A percentile compares a stretch with the other conserved stretches of the same genome.
These are phyloP conservation scores for Siniperca knerii DNA, from an alignment of 2,113 vertebrate species.

Conservation along the genomic window DNA sequence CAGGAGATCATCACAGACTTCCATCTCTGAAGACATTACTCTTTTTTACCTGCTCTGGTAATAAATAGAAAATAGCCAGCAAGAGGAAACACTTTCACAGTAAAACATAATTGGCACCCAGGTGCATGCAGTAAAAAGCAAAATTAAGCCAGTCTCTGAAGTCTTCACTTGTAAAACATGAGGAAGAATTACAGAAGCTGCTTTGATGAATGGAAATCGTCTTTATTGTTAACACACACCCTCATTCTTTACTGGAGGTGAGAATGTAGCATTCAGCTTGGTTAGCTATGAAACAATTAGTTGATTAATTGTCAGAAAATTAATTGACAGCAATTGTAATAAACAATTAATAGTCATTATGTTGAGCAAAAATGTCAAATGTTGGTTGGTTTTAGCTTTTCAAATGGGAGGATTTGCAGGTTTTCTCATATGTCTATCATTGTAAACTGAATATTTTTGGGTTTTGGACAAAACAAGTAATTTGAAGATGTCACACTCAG, in stretches of 20 bases:
- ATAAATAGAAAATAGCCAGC: slow-evolving; percentile 50
- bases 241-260: slow-evolving; percentile 5
- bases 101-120: slow-evolving; percentile 73
- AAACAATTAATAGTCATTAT: neutral
- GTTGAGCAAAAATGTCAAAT: neutral
- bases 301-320: neutral
- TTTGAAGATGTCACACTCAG: neutral
- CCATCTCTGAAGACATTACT: slow-evolving; percentile 23
- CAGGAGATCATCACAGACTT: slow-evolving; percentile 38
- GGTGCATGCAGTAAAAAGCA: slow-evolving; percentile 66
- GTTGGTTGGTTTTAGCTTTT: neutral
- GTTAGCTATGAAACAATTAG: neutral
- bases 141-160: slow-evolving; percentile 49
- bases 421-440: neutral
- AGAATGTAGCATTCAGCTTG: neutral
- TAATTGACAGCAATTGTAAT: neutral
- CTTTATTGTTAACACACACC: neutral
- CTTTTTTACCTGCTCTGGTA: slow-evolving; percentile 31
- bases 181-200: slow-evolving; percentile 35
- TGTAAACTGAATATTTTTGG: neutral
- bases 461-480: neutral
- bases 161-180: slow-evolving; percentile 56
- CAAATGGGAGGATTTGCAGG: neutral
- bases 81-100: slow-evolving; percentile 67
- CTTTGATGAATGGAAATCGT: slow-evolving; percentile 28